Percentiles rank a stretch among this genome's conserved stretches.
These are phyloP conservation scores for Gnathonemus echidnorhynchus DNA, from an alignment of 2,113 vertebrate genomes.

Conservation along the genomic window DNA sequence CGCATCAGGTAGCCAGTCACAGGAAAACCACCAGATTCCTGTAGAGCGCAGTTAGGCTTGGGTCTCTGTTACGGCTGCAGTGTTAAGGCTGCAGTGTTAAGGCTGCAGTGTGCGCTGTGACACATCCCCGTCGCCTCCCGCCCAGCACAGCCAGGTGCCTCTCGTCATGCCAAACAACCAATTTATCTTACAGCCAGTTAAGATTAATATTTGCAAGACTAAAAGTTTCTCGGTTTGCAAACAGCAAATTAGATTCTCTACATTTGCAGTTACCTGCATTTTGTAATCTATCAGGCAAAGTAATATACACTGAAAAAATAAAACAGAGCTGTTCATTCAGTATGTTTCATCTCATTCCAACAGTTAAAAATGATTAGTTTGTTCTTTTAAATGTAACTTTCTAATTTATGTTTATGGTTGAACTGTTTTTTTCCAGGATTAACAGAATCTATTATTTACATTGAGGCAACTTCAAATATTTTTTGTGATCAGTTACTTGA, in stretches of 20 bases:
- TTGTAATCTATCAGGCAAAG: background rate
- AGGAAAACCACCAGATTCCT: background rate
- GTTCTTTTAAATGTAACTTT: background rate
- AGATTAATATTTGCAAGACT: background rate
- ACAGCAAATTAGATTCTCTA: background rate
- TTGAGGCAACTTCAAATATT: background rate
- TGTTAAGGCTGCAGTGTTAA: background rate
- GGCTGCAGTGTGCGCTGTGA: background rate
- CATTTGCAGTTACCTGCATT: background rate
- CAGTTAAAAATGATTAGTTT: background rate
- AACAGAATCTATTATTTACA: background rate
- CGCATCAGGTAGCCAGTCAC: background rate
- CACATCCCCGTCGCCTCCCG: background rate
- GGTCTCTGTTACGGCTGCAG: background rate
- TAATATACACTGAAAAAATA: background rate
- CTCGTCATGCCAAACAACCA: background rate
- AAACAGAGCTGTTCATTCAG: background rate
- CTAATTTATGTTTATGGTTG: background rate
- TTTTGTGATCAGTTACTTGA: background rate
- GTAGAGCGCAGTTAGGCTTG: background rate
- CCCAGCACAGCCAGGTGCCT: background rate
- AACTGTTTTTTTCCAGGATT: background rate
- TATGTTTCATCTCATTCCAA: background rate
- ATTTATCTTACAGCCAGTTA: background rate
- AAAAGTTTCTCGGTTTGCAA: background rate